Conservation (phyloP, 2,888 invertebrate species). For the Andrena praecox region DNA sequence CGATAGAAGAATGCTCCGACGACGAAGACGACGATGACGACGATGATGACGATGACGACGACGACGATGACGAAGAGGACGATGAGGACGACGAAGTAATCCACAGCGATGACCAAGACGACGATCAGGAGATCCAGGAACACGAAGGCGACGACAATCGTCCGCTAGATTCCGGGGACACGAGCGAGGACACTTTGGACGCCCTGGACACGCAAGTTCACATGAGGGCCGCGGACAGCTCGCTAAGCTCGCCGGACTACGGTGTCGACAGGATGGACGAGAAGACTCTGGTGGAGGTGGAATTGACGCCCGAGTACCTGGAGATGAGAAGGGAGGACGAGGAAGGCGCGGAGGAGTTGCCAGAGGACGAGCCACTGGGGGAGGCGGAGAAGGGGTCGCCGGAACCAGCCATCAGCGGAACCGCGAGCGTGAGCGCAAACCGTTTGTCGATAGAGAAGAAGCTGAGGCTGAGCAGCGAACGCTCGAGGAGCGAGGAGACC, state of each 20-base stretch:
- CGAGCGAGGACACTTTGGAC: constrained; percentile 83
- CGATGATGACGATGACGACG: constrained; percentile 64
- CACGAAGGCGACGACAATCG: constrained; percentile 79
- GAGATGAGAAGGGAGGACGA: constrained; percentile 88
- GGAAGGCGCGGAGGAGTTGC: constrained; percentile 86
- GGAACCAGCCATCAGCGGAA: constrained; percentile 56
- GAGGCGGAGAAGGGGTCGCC: constrained; percentile 66
- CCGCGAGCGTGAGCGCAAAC: constrained; percentile 65
- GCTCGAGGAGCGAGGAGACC: constrained; percentile 92
- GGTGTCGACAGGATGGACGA: constrained; percentile 82
- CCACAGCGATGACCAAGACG: constrained; percentile 17
- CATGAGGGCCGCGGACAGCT: constrained; percentile 81
- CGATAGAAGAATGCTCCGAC: constrained; percentile 84
- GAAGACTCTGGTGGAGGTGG: constrained; percentile 85
- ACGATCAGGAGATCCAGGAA: constrained; percentile 59
- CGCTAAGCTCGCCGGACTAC: constrained; percentile 82
- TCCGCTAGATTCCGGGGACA: constrained; percentile 80
- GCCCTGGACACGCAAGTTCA: constrained; percentile 81
- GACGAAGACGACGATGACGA: constrained; percentile 69
- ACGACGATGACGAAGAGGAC: constrained; percentile 47
- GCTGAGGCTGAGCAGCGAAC: constrained; percentile 90
- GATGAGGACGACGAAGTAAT: constrained; percentile 17
- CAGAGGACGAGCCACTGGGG: constrained; percentile 79
- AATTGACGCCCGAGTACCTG: constrained; percentile 89
- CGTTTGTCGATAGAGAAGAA: constrained; percentile 80